A percentile compares a stretch with the other conserved stretches of the same genome.
Evolutionary conservation across 2,113 vertebrate species (phyloP).

Genomic region (Hemiscyllium ocellatum): DNA sequence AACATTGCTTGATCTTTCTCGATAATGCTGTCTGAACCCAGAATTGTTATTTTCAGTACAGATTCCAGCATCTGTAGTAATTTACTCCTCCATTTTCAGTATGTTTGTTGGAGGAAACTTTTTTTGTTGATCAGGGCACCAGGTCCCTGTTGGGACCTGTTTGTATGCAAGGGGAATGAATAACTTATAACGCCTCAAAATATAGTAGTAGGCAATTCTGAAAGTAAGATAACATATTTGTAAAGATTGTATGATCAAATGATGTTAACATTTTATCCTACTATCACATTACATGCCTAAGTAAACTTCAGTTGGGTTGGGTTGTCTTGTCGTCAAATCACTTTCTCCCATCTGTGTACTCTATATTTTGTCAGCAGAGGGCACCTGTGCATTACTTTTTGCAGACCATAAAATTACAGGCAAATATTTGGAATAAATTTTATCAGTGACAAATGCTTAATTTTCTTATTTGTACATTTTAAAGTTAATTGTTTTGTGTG

Average conservation of each 20-base stretch:
- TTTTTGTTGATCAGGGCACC: not conserved
- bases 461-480: not conserved
- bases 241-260: not conserved
- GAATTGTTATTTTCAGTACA: too few species aligned
- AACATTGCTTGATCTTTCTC: too few species aligned
- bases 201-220: not conserved
- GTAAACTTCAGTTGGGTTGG: not conserved
- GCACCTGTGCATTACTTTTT: not conserved
- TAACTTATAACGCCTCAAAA: not conserved
- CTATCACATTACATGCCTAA: not conserved
- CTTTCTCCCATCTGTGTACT: not conserved
- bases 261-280: not conserved
- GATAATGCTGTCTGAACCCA: too few species aligned
- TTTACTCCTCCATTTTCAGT: not conserved
- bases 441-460: too few species aligned
- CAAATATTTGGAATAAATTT: not conserved
- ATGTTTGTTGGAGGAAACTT: not conserved
- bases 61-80: too few species aligned
- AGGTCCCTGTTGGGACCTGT: not conserved
- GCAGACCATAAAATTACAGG: not conserved
- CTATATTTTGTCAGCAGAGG: not conserved
- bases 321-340: not conserved
- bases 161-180: not conserved
- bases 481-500: not conserved
- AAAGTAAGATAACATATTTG: not conserved